These are phyloP conservation scores for Coreius guichenoti DNA, from an alignment of 2,797 vertebrate species.

Conservation along the genomic window DNA sequence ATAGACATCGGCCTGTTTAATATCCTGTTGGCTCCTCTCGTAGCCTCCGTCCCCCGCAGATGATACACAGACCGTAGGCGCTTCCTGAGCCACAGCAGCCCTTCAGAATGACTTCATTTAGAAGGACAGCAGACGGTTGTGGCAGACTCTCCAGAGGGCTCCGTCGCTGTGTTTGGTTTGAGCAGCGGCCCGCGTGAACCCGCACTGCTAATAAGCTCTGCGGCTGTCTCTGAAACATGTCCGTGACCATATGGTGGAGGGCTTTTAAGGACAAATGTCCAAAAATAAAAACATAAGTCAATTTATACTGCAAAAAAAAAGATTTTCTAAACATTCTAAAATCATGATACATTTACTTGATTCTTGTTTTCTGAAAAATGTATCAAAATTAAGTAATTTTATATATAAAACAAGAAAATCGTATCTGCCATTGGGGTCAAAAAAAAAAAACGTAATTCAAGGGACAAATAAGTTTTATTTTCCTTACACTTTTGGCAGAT, in stretches of 20 bases:
- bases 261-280: neutral
- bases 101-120: slow-evolving; percentile 30
- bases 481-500: no score
- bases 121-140: neutral
- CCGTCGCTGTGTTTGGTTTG: slow-evolving; percentile 18
- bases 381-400: no score
- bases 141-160: neutral
- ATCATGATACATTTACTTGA: neutral
- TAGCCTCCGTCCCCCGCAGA: slow-evolving; percentile 45
- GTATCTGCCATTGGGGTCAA: no score
- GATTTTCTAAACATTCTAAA: neutral
- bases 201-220: neutral
- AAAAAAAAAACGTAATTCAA: no score
- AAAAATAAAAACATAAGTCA: neutral
- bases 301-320: neutral
- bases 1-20: slow-evolving; percentile 51
- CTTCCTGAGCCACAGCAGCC: slow-evolving; percentile 40
- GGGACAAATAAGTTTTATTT: no score
- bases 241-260: neutral
- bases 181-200: neutral
- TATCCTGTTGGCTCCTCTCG: slow-evolving; percentile 51
- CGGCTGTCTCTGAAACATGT: neutral
- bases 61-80: slow-evolving; percentile 43
- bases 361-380: neutral
- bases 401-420: no score